Evolutionary conservation across 2,888 invertebrate species (phyloP).

Genomic region (Callinectes sapidus): DNA sequence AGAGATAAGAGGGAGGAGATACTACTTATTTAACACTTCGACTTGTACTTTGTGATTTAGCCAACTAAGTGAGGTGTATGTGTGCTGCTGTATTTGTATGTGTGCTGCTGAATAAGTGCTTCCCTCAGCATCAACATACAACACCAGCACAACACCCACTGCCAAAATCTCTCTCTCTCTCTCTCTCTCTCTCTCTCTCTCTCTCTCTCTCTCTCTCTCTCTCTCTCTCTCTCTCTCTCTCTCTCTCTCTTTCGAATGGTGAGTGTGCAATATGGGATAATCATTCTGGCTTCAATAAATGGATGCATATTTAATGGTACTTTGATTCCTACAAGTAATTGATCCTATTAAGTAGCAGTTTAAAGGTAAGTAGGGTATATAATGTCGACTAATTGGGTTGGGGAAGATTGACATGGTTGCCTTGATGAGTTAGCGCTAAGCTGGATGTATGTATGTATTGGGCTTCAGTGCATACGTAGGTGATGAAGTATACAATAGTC

Average conservation of each 20-base stretch:
- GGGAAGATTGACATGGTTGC: not conserved
- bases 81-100: not conserved
- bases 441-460: not conserved
- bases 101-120: not conserved
- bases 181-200: constrained; percentile 13
- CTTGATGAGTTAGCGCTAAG: constrained; percentile 7
- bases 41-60: not conserved
- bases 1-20: not conserved
- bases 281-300: not conserved
- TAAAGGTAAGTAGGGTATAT: not conserved
- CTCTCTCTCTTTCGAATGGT: not conserved
- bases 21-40: not conserved
- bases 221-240: constrained; percentile 10
- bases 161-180: not conserved
- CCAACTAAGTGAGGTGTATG: not conserved
- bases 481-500: not conserved
- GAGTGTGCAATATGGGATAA: not conserved
- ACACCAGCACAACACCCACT: not conserved
- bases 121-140: constrained; percentile 10
- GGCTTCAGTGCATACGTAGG: not conserved
- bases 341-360: not conserved
- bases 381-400: not conserved
- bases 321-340: not conserved
- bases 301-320: not conserved
- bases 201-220: constrained; percentile 8